Conservation (phyloP, 2,888 invertebrate species). For the Melanargia galathea region DNA sequence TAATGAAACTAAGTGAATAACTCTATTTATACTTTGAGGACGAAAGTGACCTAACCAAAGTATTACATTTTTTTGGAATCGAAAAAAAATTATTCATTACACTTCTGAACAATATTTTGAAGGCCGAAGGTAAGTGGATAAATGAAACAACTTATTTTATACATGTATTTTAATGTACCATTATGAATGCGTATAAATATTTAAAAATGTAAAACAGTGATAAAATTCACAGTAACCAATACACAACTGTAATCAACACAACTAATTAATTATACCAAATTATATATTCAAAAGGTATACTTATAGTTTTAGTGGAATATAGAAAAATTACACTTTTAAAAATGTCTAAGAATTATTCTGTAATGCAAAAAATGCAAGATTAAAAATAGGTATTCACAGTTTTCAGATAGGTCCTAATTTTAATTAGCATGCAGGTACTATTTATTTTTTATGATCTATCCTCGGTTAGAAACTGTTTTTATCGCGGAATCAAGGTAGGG, state of each 20-base stretch:
- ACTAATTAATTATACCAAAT: slow-evolving; percentile 66
- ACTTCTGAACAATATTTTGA: background rate
- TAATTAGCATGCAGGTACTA: slow-evolving; percentile 67
- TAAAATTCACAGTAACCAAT: slow-evolving; percentile 82
- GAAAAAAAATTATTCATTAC: background rate
- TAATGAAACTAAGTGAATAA: too few species aligned
- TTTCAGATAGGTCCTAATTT: slow-evolving; percentile 25
- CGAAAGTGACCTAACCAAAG: background rate
- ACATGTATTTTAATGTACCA: slow-evolving; percentile 82
- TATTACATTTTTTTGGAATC: background rate
- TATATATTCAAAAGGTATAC: slow-evolving; percentile 29
- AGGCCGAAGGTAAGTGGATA: slow-evolving; percentile 20
- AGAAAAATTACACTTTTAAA: slow-evolving; percentile 33
- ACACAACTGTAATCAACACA: slow-evolving; percentile 73
- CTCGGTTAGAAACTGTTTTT: slow-evolving; percentile 27
- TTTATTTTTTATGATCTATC: slow-evolving; percentile 24
- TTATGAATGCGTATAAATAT: slow-evolving; percentile 82
- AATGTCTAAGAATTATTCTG: slow-evolving; percentile 24
- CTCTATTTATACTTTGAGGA: too few species aligned
- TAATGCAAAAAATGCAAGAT: slow-evolving; percentile 28
- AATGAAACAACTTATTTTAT: slow-evolving; percentile 73
- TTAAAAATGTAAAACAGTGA: slow-evolving; percentile 83
- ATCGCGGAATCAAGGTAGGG: slow-evolving; percentile 32
- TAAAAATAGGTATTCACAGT: slow-evolving; percentile 27
- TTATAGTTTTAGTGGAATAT: slow-evolving; percentile 30